Evolutionary conservation across 2,888 invertebrate species (phyloP), one percentile per base, ranked within the genome.

Genomic region (Papilio gigon): DNA sequence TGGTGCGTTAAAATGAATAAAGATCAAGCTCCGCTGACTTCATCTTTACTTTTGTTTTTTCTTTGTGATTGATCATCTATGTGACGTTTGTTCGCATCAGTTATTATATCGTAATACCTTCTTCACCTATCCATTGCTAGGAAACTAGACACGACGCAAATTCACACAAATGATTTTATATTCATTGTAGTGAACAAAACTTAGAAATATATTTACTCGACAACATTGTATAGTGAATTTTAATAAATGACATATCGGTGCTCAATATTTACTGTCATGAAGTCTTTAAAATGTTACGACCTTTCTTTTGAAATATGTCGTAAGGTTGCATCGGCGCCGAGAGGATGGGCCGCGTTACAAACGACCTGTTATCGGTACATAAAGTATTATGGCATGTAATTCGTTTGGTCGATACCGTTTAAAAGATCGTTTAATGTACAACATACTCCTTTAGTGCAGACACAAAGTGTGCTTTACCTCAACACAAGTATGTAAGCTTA

Each of bases 41-140:
- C 40, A 40, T 69, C n/a, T 61, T 42, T 53, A 68, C 53, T 27
- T 68, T 68, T 65, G 35, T 60, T 30, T 60, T 69, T 69, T 69
- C 65, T 65, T 60, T 50, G 42, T 65, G 64, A 60, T 60, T 60
- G 60, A 53, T 60, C 65, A 65, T 65, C 65, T 33, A 53, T 58
- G 53, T 69, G 68, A 69, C 60, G 53, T 69, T 68, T 61, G 2
- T 40, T 22, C 65, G 53, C 68, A 25, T 53, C 68, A 53, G 25
- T 65, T 17, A 33, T 56, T 56, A 17, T n/a, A 30, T 30, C 30
- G 9, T 53, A n/a, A 53, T 30, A 17, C 27, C 27, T 53, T 9
- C 30, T 30, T 56, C 30, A 56, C 53, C 30, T 56, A 17, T 17
- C 9, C 30, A 17, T 56, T 30, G 14, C 53, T 6, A 50, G 47